Conservation (phyloP, 2,797 vertebrate genomes). For the Macropus fuliginosus region DNA sequence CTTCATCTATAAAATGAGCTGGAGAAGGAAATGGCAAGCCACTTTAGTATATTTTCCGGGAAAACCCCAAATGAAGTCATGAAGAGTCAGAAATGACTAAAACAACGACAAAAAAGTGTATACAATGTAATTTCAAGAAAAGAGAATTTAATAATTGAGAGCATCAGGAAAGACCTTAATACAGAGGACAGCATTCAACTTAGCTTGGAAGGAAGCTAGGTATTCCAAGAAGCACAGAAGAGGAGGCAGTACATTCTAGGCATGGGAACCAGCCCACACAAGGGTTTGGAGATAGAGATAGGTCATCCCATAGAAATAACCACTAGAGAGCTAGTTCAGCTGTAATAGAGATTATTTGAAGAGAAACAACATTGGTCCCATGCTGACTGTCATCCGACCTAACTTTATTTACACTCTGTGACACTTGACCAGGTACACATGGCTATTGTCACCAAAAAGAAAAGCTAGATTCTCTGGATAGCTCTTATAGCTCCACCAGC, state of each 20-base stretch:
- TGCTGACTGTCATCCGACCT: background rate
- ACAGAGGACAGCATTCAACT: background rate
- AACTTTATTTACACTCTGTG: background rate
- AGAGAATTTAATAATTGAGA: background rate
- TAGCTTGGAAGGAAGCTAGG: background rate
- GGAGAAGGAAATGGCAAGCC: background rate
- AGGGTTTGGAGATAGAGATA: background rate
- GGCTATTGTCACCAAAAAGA: background rate
- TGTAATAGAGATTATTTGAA: background rate
- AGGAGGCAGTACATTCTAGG: background rate
- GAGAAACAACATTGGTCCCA: too few species aligned
- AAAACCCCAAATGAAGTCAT: background rate
- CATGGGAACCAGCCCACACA: background rate
- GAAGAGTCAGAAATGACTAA: background rate
- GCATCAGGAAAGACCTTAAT: background rate
- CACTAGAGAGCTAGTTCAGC: background rate
- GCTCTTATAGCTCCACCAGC: background rate
- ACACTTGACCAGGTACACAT: background rate
- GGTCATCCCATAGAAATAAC: background rate
- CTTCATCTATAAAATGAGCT: background rate
- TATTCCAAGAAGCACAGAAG: background rate
- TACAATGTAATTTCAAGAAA: background rate
- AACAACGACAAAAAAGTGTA: background rate
- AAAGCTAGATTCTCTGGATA: background rate
- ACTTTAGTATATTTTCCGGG: background rate